phyloP scores from a whole-genome alignment of 2,888 invertebrate genomes.

The Hydriomena furcata region DNA sequence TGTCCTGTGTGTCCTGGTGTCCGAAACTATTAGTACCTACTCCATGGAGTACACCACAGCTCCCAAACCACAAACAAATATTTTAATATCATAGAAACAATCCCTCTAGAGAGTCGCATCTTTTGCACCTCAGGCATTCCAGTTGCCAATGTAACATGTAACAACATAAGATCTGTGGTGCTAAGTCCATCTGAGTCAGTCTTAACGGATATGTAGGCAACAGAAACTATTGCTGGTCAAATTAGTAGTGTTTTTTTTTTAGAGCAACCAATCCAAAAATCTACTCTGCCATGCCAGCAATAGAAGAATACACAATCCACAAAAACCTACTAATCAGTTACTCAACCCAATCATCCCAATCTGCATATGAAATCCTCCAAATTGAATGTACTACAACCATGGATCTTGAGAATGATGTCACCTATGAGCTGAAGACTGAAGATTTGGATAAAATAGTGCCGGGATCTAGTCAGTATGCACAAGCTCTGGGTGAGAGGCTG shows the following conservation, averaged over 20 bases:
- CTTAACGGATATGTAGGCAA: no score
- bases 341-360: conserved; percentile 62
- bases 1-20: no score
- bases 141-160: no score
- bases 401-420: conserved; percentile 46
- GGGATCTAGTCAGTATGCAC: conserved; percentile 67
- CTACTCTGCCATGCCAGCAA: conserved; percentile 49
- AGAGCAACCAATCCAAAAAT: conserved; percentile 60
- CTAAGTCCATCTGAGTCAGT: no score
- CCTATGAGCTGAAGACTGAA: conserved; percentile 63
- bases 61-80: no score
- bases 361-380: conserved; percentile 71
- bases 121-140: no score
- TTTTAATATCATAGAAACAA: no score
- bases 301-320: conserved; percentile 64
- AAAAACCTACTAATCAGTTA: conserved; percentile 71
- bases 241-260: conserved; percentile 37
- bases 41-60: no score
- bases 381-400: conserved; percentile 66
- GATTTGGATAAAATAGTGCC: conserved; percentile 63
- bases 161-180: no score
- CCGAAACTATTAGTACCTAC: no score
- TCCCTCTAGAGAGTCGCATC: no score
- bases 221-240: no score
- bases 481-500: conserved; percentile 67